Conservation (phyloP, 2,113 vertebrate species). For the Erythrocercus mccallii region DNA sequence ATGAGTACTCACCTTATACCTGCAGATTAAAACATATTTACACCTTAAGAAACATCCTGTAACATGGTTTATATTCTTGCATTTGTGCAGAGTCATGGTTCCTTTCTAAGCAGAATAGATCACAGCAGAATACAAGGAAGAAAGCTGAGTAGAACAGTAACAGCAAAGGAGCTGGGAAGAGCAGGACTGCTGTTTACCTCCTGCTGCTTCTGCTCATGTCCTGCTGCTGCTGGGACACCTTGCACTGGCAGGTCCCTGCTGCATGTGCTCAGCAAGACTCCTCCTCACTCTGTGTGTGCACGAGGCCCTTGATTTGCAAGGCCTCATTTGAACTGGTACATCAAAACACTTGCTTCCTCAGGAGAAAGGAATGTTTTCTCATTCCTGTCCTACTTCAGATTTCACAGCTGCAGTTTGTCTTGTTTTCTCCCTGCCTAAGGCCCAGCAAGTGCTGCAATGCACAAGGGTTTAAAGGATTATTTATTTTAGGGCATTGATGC, state of each 20-base stretch:
- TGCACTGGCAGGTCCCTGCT: accelerated
- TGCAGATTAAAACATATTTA: background rate
- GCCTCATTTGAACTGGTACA: background rate
- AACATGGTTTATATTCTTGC: background rate
- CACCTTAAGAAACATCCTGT: background rate
- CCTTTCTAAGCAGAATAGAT: background rate
- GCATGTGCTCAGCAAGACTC: background rate
- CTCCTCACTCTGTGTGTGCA: background rate
- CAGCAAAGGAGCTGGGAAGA: background rate
- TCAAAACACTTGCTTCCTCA: conserved; percentile 28
- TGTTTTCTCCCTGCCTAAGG: conserved; percentile 33
- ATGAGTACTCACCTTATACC: background rate
- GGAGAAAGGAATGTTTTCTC: conserved; percentile 59
- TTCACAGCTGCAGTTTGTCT: conserved; percentile 49
- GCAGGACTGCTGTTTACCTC: background rate
- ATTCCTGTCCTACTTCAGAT: conserved; percentile 46
- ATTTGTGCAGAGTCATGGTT: background rate
- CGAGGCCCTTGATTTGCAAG: background rate
- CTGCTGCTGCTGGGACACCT: background rate
- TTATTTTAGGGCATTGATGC: conserved; percentile 27
- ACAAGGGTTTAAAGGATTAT: conserved; percentile 20
- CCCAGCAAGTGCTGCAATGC: conserved; percentile 29
- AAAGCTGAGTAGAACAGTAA: background rate
- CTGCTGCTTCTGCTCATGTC: background rate
- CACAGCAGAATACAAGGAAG: background rate